Percentiles rank a stretch among this genome's conserved stretches.
These are phyloP conservation scores for Poeciliopsis retropinna DNA, from an alignment of 2,113 vertebrate genomes.

Conservation along the genomic window DNA sequence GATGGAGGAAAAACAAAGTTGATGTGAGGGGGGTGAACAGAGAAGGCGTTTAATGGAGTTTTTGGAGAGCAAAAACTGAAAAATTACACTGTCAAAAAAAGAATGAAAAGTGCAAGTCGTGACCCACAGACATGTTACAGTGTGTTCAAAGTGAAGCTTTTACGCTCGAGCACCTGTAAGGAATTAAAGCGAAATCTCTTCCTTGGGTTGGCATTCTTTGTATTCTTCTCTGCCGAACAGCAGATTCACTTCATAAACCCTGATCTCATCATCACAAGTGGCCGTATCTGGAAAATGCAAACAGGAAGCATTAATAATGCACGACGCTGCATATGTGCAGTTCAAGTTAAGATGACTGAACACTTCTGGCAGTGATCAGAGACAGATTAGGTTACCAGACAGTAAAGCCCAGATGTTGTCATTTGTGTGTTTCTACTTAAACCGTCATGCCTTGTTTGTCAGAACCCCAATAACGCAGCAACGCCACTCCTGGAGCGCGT, in stretches of 20 bases:
- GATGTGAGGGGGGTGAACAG: not conserved
- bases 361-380: not conserved
- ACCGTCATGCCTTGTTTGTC: not conserved
- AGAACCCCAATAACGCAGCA: not conserved
- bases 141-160: not conserved
- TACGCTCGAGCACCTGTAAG: not conserved
- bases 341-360: slow-evolving; percentile 21
- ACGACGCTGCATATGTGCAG: slow-evolving; percentile 35
- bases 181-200: not conserved
- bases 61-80: not conserved
- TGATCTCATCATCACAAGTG: not conserved
- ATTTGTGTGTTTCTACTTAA: not conserved
- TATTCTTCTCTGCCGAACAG: no score
- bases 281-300: not conserved
- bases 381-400: not conserved
- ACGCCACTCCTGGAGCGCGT: not conserved
- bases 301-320: slow-evolving; percentile 52
- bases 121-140: slow-evolving; percentile 15
- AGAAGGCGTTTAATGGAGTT: not conserved
- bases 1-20: slow-evolving; percentile 16
- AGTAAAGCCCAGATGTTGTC: not conserved
- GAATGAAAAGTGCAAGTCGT: slow-evolving; percentile 19
- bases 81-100: not conserved
- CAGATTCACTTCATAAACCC: no score
- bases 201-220: no score